Percentiles rank a stretch among this genome's conserved stretches.
phyloP scores from a whole-genome alignment of 2,797 vertebrate species.

The Selene dorsalis region DNA sequence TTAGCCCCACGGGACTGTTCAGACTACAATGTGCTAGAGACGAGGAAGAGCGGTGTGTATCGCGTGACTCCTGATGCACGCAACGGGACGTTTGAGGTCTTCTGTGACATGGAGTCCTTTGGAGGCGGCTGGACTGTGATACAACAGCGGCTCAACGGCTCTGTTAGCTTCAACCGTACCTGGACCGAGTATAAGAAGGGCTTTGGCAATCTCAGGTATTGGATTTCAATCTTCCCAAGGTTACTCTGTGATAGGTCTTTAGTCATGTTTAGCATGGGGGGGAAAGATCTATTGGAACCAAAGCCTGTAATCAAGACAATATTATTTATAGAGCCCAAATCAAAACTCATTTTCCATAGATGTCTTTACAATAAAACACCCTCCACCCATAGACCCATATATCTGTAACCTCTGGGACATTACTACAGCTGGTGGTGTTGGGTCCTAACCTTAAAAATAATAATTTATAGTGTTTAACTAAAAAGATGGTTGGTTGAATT shows the following conservation, averaged over 20 bases:
- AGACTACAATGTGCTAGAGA: conserved; percentile 87
- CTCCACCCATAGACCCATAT: not conserved
- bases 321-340: not conserved
- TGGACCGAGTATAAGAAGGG: conserved; percentile 95
- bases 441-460: not conserved
- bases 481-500: not conserved
- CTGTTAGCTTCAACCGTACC: conserved; percentile 91
- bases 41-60: conserved; percentile 87
- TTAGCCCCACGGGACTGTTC: conserved; percentile 89
- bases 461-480: not conserved
- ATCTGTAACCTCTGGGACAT: not conserved
- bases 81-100: conserved; percentile 89
- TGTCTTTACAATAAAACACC: not conserved
- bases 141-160: conserved; percentile 91
- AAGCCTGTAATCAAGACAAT: not conserved
- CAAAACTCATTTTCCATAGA: not conserved
- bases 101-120: conserved; percentile 93
- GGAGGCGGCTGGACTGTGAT: conserved; percentile 96
- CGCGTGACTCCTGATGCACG: conserved; percentile 87
- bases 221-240: not conserved
- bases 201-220: conserved; percentile 89
- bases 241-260: not conserved
- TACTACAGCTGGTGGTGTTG: not conserved
- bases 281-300: not conserved
- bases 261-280: not conserved